phyloP scores from a whole-genome alignment of 2,113 vertebrate genomes.

The Fregetta grallaria region DNA sequence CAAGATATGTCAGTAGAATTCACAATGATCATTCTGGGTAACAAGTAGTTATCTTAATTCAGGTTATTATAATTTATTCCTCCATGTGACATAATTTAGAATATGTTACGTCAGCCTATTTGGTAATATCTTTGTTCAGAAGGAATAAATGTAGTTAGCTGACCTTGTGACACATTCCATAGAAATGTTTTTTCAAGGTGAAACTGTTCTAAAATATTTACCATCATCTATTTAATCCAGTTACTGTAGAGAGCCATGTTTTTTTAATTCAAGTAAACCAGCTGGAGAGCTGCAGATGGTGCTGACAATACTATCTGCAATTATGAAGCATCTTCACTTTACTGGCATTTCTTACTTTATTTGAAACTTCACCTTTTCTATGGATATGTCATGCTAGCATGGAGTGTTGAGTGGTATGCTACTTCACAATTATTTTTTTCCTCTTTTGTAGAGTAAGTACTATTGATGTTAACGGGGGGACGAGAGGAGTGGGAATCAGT shows the following conservation, averaged over 20 bases:
- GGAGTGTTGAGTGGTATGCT: background rate
- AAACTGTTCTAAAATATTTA: slow-evolving; percentile 73
- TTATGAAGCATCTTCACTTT: background rate
- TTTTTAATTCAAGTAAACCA: slow-evolving; percentile 75
- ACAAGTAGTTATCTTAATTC: background rate
- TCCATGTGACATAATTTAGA: background rate
- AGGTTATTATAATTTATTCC: background rate
- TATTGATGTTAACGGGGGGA: background rate
- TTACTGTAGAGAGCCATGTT: slow-evolving; percentile 72
- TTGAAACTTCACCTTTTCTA: background rate
- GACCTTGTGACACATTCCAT: background rate
- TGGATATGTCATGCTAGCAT: background rate
- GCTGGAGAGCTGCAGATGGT: slow-evolving; percentile 79
- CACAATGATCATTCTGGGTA: background rate
- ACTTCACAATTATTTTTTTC: background rate
- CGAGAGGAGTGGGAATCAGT: accelerated
- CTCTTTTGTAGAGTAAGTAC: background rate
- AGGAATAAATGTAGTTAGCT: background rate
- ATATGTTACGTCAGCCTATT: background rate
- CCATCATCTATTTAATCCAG: slow-evolving; percentile 76
- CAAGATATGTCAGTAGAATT: background rate
- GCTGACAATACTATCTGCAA: slow-evolving; percentile 30
- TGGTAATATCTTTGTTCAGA: background rate
- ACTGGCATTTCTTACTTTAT: background rate
- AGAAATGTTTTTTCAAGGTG: slow-evolving; percentile 65